Evolutionary conservation across 2,888 invertebrate species (phyloP).

Genomic region (Tetranychus piercei): DNA sequence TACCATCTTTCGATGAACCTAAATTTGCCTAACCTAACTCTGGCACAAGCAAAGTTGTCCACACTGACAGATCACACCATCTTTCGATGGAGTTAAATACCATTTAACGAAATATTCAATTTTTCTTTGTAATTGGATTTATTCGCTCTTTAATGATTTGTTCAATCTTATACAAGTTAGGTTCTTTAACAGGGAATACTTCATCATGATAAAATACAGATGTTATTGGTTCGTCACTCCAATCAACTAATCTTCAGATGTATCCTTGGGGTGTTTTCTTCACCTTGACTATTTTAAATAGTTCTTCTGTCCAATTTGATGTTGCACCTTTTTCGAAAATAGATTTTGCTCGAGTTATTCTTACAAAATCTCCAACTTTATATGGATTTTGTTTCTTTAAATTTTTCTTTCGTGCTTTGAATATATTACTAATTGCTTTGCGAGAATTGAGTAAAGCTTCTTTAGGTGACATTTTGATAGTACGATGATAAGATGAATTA

Average conservation of each 20-base stretch:
- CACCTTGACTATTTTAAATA: constrained; percentile 10
- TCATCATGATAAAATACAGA: constrained; percentile 12
- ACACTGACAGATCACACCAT: too few relatives aligned
- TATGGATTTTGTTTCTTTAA: background rate
- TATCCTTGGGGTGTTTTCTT: background rate
- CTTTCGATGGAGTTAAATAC: too few relatives aligned
- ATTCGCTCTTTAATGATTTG: background rate
- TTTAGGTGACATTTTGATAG: constrained; percentile 12
- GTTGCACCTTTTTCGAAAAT: constrained; percentile 11
- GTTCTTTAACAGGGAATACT: constrained; percentile 2
- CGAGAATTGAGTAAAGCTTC: background rate
- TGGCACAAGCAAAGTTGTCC: too few relatives aligned
- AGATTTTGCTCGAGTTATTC: background rate
- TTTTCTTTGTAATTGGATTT: background rate
- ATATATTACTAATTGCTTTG: background rate
- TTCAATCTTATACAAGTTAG: constrained; percentile 4
- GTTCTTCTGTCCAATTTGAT: constrained; percentile 9
- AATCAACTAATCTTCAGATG: constrained; percentile 1
- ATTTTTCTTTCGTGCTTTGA: background rate
- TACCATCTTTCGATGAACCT: too few relatives aligned
- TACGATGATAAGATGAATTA: constrained; percentile 13
- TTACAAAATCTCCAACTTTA: constrained; percentile 13
- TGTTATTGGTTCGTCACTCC: background rate
- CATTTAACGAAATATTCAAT: constrained; percentile 13
- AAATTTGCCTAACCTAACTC: too few relatives aligned